Evolutionary conservation across 2,113 vertebrate species (phyloP).

Genomic region (Corvus cornix): DNA sequence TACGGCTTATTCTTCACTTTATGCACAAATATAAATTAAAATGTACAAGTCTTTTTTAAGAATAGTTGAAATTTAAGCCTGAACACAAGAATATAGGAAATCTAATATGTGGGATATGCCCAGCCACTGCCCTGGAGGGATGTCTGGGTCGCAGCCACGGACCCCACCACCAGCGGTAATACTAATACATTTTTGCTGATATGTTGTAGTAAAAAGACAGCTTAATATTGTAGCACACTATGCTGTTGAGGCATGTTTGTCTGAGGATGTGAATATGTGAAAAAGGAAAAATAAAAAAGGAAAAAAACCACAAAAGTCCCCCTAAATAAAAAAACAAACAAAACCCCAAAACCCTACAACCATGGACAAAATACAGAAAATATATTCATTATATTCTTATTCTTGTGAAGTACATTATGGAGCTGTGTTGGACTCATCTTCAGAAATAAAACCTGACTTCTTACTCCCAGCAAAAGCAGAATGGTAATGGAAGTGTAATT

Average conservation of each 20-base stretch:
- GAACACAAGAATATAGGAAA: not conserved
- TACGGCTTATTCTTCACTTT: not conserved
- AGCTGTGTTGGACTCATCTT: not conserved
- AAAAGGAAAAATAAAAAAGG: not conserved
- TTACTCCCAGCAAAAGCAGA: not conserved
- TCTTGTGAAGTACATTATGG: not conserved
- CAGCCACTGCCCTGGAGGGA: too few species aligned
- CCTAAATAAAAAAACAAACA: not conserved
- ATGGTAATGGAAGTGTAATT: not conserved
- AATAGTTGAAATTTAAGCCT: not conserved
- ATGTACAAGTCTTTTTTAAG: not conserved
- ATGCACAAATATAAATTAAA: not conserved
- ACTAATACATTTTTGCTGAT: not conserved
- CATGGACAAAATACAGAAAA: not conserved
- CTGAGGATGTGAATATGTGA: not conserved
- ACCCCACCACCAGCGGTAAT: too few species aligned
- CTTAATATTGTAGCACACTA: not conserved
- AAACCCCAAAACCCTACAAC: rapidly evolving
- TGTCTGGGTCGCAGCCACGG: too few species aligned
- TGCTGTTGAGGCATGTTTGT: not conserved
- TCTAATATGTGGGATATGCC: not conserved
- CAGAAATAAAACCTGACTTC: not conserved
- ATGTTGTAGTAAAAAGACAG: not conserved
- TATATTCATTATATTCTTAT: not conserved
- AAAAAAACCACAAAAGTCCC: rapidly evolving